These are phyloP conservation scores for Bryconaethiops microstoma DNA, from an alignment of 2,797 vertebrate genomes.

Conservation along the genomic window DNA sequence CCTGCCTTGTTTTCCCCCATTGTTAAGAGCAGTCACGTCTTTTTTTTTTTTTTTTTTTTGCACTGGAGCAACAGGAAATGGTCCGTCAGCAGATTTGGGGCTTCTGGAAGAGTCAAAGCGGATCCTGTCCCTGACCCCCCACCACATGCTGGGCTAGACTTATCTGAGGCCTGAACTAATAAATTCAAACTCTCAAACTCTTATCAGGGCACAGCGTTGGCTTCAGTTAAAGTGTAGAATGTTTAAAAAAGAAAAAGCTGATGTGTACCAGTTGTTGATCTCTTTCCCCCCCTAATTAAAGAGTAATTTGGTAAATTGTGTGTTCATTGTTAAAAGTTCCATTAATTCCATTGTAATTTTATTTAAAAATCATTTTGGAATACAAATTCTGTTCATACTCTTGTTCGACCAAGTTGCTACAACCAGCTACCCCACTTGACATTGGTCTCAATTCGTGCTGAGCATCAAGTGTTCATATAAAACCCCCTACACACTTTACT, in stretches of 20 bases:
- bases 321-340: too few species aligned
- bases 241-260: neutral
- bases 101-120: slow-evolving; percentile 59
- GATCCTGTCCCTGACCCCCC: slow-evolving; percentile 54
- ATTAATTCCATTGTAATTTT: neutral
- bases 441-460: too few species aligned
- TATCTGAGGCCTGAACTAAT: slow-evolving; percentile 19
- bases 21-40: slow-evolving; percentile 57
- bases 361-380: neutral
- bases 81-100: slow-evolving; percentile 70
- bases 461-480: too few species aligned
- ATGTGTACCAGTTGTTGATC: neutral
- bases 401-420: neutral
- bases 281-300: too few species aligned
- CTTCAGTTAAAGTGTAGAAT: neutral
- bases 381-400: neutral
- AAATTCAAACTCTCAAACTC: slow-evolving; percentile 31
- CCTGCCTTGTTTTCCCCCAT: slow-evolving; percentile 59
- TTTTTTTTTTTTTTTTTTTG: slow-evolving; percentile 34
- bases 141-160: neutral
- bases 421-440: neutral
- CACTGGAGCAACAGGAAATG: slow-evolving; percentile 69
- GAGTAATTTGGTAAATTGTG: too few species aligned
- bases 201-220: neutral
- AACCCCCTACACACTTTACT: too few species aligned